phyloP scores from a whole-genome alignment of 2,888 invertebrate genomes.

The Pimpla rufipes region DNA sequence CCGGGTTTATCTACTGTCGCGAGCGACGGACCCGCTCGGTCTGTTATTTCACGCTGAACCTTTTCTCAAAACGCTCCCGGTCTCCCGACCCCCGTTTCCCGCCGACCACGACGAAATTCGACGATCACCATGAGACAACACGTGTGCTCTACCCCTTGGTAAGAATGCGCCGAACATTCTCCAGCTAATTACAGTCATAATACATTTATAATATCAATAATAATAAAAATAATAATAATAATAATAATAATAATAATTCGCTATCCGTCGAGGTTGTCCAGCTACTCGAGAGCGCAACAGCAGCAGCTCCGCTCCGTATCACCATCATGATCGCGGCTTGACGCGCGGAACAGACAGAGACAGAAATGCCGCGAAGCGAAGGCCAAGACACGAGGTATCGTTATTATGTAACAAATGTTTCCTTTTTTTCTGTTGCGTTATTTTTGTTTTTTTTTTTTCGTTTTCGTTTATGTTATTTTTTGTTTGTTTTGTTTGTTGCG shows the following conservation, averaged over 20 bases:
- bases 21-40: slow-evolving; percentile 8
- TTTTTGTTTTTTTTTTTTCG: slow-evolving; percentile 50
- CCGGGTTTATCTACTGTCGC: slow-evolving; percentile 40
- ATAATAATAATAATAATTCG: slow-evolving; percentile 56
- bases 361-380: slow-evolving; percentile 55
- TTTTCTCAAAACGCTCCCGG: background rate
- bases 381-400: slow-evolving; percentile 65
- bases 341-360: slow-evolving; percentile 32
- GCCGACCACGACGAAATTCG: background rate
- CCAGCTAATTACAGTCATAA: slow-evolving; percentile 19
- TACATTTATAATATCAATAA: slow-evolving; percentile 26
- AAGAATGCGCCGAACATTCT: slow-evolving; percentile 10
- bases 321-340: slow-evolving; percentile 14
- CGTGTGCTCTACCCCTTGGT: background rate
- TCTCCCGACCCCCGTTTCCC: background rate
- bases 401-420: slow-evolving; percentile 39
- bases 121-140: background rate
- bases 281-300: slow-evolving; percentile 47
- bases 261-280: slow-evolving; percentile 64
- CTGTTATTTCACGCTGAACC: slow-evolving; percentile 23
- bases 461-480: too few relatives aligned
- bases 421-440: slow-evolving; percentile 43
- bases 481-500: slow-evolving; percentile 45
- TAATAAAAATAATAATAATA: slow-evolving; percentile 49
- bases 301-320: slow-evolving; percentile 28